Evolutionary conservation across 2,113 vertebrate genomes (phyloP).

Genomic region (Chlamydotis undulata): DNA sequence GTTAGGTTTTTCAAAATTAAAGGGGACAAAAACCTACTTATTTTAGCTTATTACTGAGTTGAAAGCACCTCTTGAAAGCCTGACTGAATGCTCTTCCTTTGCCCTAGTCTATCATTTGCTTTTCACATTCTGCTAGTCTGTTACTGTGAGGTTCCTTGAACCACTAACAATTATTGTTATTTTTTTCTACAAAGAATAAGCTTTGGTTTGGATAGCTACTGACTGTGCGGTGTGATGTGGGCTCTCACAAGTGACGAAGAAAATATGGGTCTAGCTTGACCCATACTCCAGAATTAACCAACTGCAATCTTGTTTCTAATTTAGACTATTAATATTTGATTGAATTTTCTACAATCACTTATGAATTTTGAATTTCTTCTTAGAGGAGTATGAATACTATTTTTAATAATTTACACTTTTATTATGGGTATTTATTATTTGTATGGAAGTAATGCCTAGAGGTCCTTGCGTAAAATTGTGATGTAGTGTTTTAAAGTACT

Average conservation of each 20-base stretch:
- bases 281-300: not conserved
- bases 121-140: slow-evolving; percentile 14
- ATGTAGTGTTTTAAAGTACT: not conserved
- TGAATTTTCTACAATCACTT: not conserved
- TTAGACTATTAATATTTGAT: not conserved
- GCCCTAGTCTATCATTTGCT: slow-evolving; percentile 46
- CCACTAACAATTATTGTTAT: not conserved
- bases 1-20: slow-evolving; percentile 38
- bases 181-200: not conserved
- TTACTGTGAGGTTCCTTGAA: slow-evolving; percentile 13
- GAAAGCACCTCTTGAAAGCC: slow-evolving; percentile 15
- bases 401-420: not conserved
- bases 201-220: not conserved
- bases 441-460: not conserved
- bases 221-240: not conserved
- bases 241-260: not conserved
- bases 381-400: not conserved
- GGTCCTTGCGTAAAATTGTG: not conserved
- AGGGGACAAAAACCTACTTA: slow-evolving; percentile 35
- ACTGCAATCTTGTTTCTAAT: not conserved
- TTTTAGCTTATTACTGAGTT: slow-evolving; percentile 25
- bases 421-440: not conserved
- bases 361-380: not conserved
- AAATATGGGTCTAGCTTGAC: not conserved
- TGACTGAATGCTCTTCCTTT: slow-evolving; percentile 1